phyloP scores from a whole-genome alignment of 2,113 vertebrate genomes.

The Chamaea fasciata region DNA sequence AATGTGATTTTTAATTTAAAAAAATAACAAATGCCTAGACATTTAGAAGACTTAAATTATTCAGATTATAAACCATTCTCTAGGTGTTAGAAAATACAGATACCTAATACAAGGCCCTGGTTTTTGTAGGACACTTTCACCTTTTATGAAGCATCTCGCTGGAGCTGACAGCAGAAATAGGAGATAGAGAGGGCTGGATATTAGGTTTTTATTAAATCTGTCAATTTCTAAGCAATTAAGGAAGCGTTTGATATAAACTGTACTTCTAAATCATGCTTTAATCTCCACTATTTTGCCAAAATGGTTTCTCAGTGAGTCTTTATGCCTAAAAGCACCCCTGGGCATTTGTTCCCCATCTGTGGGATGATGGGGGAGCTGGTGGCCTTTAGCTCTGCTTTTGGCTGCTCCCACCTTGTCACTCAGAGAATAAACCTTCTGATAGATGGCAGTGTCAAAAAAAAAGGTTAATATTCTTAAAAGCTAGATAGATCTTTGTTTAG shows the following conservation, averaged over 20 bases:
- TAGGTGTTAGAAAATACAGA: background rate
- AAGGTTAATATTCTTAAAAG: constrained; percentile 34
- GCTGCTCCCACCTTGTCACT: background rate
- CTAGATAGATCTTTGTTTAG: constrained; percentile 21
- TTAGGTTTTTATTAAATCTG: background rate
- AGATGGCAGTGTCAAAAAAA: background rate
- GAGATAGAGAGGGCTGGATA: background rate
- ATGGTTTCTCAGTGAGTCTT: background rate
- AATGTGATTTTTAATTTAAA: background rate
- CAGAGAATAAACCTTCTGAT: background rate
- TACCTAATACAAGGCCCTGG: background rate
- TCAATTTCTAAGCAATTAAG: background rate
- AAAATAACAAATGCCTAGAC: background rate
- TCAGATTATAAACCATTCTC: background rate
- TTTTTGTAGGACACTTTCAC: background rate
- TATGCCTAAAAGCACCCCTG: background rate
- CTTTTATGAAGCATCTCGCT: background rate
- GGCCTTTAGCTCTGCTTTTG: background rate
- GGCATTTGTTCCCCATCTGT: background rate
- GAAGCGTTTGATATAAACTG: background rate
- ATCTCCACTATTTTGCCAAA: background rate
- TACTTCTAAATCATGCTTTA: background rate
- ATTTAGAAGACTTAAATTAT: background rate
- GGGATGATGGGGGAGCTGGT: background rate
- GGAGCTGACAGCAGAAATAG: background rate